Percentiles rank a stretch among this genome's conserved stretches.
Evolutionary conservation across 1,140 invertebrate species (phyloP).

Genomic region (Oryctes rhinoceros): DNA sequence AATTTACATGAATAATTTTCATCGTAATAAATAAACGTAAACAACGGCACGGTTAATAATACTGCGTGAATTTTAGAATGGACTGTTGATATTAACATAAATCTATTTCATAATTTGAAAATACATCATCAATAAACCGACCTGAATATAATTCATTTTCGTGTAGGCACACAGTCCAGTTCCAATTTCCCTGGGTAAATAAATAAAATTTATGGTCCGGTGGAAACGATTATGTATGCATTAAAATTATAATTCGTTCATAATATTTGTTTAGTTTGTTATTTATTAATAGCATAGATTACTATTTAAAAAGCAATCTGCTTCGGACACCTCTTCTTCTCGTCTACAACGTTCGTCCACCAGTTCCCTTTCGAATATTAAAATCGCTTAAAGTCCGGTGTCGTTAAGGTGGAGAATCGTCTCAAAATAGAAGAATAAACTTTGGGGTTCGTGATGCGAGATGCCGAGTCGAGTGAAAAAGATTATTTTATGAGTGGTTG

Average conservation of each 20-base stretch:
- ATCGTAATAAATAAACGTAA: conserved; percentile 18
- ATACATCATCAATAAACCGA: conserved; percentile 40
- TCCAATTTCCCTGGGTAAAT: conserved; percentile 53
- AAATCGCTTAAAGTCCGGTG: not conserved
- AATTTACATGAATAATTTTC: conserved; percentile 25
- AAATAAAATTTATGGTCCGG: conserved; percentile 54
- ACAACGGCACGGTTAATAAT: conserved; percentile 10
- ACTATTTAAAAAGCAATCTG: conserved; percentile 54
- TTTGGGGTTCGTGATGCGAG: conserved; percentile 40
- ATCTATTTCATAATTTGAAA: conserved; percentile 41
- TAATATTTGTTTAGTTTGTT: conserved; percentile 58
- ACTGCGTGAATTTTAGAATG: conserved; percentile 19
- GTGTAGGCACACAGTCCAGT: conserved; percentile 39
- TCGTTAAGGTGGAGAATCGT: conserved; percentile 32
- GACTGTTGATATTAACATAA: conserved; percentile 38
- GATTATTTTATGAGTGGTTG: conserved; percentile 51
- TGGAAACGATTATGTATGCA: conserved; percentile 56
- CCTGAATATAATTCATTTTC: conserved; percentile 49
- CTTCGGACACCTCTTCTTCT: conserved; percentile 40
- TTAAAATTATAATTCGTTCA: conserved; percentile 58
- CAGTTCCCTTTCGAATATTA: not conserved
- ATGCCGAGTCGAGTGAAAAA: conserved; percentile 42
- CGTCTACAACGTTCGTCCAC: not conserved
- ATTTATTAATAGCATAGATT: conserved; percentile 56
- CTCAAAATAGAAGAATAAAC: conserved; percentile 39